Percentiles rank a stretch among this genome's conserved stretches.
These are phyloP conservation scores for Cirrhinus molitorella DNA, from an alignment of 2,797 vertebrate genomes.

Conservation along the genomic window DNA sequence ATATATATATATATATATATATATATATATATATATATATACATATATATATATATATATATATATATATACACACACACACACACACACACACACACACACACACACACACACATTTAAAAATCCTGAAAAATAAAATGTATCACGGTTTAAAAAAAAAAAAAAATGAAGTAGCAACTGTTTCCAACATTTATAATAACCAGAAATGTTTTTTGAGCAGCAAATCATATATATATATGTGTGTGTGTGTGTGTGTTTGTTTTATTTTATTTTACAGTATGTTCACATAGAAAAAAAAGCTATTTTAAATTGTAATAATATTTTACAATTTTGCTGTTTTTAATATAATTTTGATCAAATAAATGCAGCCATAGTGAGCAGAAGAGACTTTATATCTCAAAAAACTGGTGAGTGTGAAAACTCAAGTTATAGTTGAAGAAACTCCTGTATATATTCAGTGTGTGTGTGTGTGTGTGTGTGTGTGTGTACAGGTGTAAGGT, in stretches of 20 bases:
- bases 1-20: too few relatives aligned
- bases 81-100: too few relatives aligned
- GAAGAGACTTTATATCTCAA: background rate
- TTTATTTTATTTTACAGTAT: too few relatives aligned
- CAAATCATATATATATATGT: background rate
- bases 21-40: too few relatives aligned
- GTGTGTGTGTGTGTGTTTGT: too few relatives aligned
- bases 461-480: background rate
- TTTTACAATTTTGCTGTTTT: background rate
- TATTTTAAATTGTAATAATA: background rate
- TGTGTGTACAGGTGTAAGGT: slow-evolving; percentile 22
- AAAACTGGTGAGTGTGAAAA: background rate
- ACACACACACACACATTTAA: too few relatives aligned
- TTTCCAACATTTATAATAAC: background rate
- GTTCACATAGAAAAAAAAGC: too few relatives aligned
- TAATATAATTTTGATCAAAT: background rate
- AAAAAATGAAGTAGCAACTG: too few relatives aligned
- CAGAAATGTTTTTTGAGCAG: background rate
- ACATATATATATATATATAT: too few relatives aligned
- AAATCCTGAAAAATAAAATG: too few relatives aligned
- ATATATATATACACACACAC: too few relatives aligned
- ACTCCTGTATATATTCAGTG: background rate
- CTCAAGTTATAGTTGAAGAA: background rate
- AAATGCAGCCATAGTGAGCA: background rate
- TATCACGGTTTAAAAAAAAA: too few relatives aligned